A percentile compares a stretch with the other conserved stretches of the same genome.
phyloP scores from a whole-genome alignment of 1,140 invertebrate species.

The Tetragonula clypearis region DNA sequence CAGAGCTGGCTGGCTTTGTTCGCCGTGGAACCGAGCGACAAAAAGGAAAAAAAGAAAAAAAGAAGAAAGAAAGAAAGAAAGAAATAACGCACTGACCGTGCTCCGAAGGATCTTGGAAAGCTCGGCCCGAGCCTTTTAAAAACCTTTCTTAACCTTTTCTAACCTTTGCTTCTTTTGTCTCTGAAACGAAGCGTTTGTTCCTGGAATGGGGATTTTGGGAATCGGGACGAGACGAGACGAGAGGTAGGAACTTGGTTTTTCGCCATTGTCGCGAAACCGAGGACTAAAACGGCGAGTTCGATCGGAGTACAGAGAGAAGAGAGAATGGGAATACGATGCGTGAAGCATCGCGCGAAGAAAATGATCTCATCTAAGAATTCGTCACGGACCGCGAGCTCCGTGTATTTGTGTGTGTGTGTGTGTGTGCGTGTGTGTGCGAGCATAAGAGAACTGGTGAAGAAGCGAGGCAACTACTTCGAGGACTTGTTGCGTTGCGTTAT shows the following conservation, averaged over 20 bases:
- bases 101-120: conserved; percentile 62
- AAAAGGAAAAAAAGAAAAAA: conserved; percentile 44
- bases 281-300: background rate
- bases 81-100: conserved; percentile 64
- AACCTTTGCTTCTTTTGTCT: conserved; percentile 22
- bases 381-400: conserved; percentile 6
- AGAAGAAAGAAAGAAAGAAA: no score
- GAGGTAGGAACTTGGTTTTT: background rate
- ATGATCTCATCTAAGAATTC: conserved; percentile 51
- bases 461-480: conserved; percentile 42
- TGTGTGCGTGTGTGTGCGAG: background rate
- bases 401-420: background rate
- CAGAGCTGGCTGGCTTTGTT: conserved; percentile 70
- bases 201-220: background rate
- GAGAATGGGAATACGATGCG: background rate
- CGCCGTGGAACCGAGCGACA: conserved; percentile 67
- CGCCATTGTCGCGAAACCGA: background rate
- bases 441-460: conserved; percentile 28
- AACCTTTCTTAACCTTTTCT: conserved; percentile 40
- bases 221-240: background rate
- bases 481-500: conserved; percentile 65
- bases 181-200: background rate
- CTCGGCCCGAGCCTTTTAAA: conserved; percentile 63
- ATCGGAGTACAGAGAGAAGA: conserved; percentile 8
- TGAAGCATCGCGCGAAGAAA: conserved; percentile 26